Evolutionary conservation across 2,888 invertebrate genomes (phyloP), one percentile per base, ranked within the genome.

Genomic region (Drosophila anceps): DNA sequence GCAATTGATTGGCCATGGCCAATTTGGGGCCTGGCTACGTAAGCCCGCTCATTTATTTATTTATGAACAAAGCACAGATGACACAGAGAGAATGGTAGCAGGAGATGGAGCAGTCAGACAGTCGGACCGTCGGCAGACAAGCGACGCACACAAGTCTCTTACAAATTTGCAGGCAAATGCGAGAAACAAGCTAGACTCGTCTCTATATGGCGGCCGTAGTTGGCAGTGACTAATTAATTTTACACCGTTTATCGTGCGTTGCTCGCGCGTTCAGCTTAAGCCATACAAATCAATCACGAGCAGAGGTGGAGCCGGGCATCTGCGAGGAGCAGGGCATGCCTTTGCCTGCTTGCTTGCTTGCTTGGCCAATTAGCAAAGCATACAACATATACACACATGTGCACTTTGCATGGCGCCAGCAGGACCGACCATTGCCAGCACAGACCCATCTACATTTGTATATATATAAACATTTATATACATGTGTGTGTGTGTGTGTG

Each of bases 241-340:
- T 73, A 83, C 86, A 83, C 81, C 77, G 81, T 78, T 88, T 88
- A 85, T 82, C 85, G 82, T 75, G 72, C 71, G 73, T 76, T 87
- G 73, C 86, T 74, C 78, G 76, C 74, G 79, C 69, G 71, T 61
- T 74, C 74, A 72, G 77, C 79, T 82, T 72, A 84, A 88, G 82
- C 75, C 90, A 76, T 73, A 88, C 82, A 79, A 89, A 88, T 88
- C 87, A 86, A 88, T 88, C 87, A 88, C 69, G 44, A 62, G 59
- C 31, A 51, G 46, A 31, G 31, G 35, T 24, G 37, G 35, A 7
- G 24, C 24, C 1, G 13, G 29, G 20, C 18, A 35, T 12, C 4
- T 37, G 35, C 37, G 29, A 20, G 41, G 41, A n/a, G 54, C 33
- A 37, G 62, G 54, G 50, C 67, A 29, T 24, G 51, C 20, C 46